Percentiles rank a stretch among this genome's conserved stretches.
Conservation (phyloP, 2,113 vertebrate genomes). For the Agapornis roseicollis region DNA sequence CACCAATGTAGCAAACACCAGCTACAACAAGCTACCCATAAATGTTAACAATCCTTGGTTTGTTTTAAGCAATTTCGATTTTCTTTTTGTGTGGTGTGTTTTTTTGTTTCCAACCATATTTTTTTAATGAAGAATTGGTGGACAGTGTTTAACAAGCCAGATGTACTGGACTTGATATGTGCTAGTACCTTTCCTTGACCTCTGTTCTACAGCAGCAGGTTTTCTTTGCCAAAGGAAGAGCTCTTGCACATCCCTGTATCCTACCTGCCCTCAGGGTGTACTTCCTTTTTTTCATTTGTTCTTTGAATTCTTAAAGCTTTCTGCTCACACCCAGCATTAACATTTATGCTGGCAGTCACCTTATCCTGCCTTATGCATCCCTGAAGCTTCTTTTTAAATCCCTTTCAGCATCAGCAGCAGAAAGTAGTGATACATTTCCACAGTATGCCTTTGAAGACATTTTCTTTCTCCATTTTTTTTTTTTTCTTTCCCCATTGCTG, state of each 20-base stretch:
- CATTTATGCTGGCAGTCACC: conserved; percentile 3
- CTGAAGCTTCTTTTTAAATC: conserved; percentile 18
- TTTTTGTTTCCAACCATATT: neutral
- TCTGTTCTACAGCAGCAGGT: neutral
- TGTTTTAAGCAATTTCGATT: neutral
- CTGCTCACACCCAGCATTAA: conserved; percentile 8
- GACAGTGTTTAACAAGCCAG: neutral
- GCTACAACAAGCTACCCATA: neutral
- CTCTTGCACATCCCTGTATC: neutral
- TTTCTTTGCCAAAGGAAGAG: neutral
- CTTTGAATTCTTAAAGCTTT: conserved; percentile 36
- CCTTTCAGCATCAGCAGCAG: neutral
- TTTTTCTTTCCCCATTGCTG: neutral
- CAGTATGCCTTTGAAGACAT: neutral
- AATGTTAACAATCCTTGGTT: neutral
- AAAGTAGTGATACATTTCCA: neutral
- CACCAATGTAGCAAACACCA: too few relatives aligned
- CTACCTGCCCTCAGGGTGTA: neutral
- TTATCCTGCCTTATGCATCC: neutral
- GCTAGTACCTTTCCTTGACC: neutral
- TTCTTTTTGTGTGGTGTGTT: neutral
- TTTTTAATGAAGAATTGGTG: neutral
- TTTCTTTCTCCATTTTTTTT: neutral
- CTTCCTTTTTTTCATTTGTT: conserved; percentile 1
- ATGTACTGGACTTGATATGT: neutral